Evolutionary conservation across 1,140 invertebrate species (phyloP), one percentile per base, ranked within the genome.

Genomic region (Luehdorfia chinensis): DNA sequence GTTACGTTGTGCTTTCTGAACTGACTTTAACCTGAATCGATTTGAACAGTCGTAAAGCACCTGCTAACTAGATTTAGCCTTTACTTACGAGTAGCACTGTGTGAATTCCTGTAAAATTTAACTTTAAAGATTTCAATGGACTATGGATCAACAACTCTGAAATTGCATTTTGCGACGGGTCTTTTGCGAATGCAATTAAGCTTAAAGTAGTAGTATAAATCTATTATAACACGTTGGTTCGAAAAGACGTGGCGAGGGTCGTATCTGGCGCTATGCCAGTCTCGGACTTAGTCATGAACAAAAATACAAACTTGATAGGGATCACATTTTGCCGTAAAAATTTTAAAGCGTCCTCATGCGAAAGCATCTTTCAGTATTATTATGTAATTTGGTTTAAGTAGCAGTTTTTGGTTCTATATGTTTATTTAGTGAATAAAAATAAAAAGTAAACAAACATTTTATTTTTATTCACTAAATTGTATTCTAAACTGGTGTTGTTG

Each of bases 291-390:
- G 34, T 37, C 34, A 37, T 37, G 18, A 37, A 21, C 34, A 16
- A n/a, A 37, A 37, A 37, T 37, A 37, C 34, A 12, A 37, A 37
- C 34, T 37, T 37, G 34, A 37, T 37, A 12, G 34, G 34, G 34
- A 37, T 37, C 34, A 37, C 9, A 21, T 21, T 18, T 18, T 33
- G 32, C 32, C n/a, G 32, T 33, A 16, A 33, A 13, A 4, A 33
- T 33, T 16, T 2, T 4, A 33, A 16, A 1, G 5, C 32, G 1
- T 7, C 12, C 5, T 7, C 27, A 4, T 30, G 13, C 1, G n/a
- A n/a, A n/a, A n/a, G n/a, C n/a, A n/a, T n/a, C n/a, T n/a, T n/a
- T n/a, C n/a, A n/a, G n/a, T n/a, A n/a, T n/a, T n/a, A n/a, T n/a
- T n/a, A n/a, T n/a, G n/a, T n/a, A n/a, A n/a, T n/a, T n/a, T n/a